Conservation (phyloP, 2,888 invertebrate genomes). For the Dasysyrphus albostriatus region DNA sequence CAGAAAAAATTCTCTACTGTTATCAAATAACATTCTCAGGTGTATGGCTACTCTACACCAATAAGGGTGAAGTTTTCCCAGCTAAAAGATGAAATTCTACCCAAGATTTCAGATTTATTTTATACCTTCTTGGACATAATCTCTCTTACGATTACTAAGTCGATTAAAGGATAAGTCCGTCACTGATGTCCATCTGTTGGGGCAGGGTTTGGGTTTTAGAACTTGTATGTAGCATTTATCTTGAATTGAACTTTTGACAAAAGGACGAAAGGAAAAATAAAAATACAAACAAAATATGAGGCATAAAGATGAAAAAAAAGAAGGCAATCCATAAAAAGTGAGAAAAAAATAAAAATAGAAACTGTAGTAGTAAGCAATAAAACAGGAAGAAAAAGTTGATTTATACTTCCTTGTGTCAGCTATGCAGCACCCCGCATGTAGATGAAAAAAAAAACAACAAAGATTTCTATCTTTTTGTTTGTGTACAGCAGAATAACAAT, state of each 20-base stretch:
- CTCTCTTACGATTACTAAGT: not conserved
- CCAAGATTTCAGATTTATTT: not conserved
- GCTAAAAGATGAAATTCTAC: no score
- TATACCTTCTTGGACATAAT: not conserved
- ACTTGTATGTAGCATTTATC: conserved; percentile 68
- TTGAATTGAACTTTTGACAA: conserved; percentile 73
- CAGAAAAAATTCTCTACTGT: no score
- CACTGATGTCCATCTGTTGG: conserved; percentile 1
- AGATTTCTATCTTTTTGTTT: conserved; percentile 53
- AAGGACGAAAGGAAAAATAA: conserved; percentile 43
- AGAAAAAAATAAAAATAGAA: conserved; percentile 13
- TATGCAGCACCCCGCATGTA: conserved; percentile 47
- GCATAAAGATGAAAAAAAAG: conserved; percentile 15
- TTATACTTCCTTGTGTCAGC: conserved; percentile 71
- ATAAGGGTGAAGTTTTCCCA: no score
- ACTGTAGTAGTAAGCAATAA: conserved; percentile 41
- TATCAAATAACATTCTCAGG: no score
- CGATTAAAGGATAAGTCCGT: not conserved
- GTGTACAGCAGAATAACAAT: conserved; percentile 7
- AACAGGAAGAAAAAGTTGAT: conserved; percentile 63
- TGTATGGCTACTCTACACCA: no score
- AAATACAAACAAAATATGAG: conserved; percentile 22
- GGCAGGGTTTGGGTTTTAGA: conserved; percentile 27
- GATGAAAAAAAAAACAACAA: not conserved
- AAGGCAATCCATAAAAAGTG: conserved; percentile 33